These are phyloP conservation scores for Platyrinchus mystaceus DNA, from an alignment of 2,797 vertebrate species.

Conservation along the genomic window DNA sequence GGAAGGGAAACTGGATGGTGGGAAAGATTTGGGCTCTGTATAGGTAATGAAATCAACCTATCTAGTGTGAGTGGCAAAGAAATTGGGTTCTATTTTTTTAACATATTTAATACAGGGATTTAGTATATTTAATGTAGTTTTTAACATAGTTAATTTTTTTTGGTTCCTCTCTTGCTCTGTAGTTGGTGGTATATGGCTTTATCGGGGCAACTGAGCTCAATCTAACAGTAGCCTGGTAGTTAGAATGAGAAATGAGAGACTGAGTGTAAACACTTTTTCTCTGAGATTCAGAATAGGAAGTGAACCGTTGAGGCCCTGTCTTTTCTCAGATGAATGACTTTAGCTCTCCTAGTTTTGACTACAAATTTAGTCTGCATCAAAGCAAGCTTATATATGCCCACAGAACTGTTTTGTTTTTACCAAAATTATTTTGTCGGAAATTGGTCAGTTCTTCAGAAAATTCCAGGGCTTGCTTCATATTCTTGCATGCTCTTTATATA, in stretches of 20 bases:
- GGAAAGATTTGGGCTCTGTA: background rate
- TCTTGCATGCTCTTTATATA: background rate
- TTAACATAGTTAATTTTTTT: background rate
- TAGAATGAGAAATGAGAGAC: background rate
- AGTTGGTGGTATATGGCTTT: background rate
- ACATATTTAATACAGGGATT: background rate
- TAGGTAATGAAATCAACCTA: background rate
- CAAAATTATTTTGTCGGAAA: background rate
- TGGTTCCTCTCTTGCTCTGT: background rate
- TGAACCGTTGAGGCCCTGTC: background rate
- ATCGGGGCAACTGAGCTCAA: background rate
- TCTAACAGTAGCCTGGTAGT: background rate
- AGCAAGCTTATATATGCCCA: background rate
- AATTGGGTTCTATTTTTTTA: background rate
- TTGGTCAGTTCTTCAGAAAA: background rate
- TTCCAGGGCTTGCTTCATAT: background rate
- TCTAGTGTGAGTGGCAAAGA: background rate
- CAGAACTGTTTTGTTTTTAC: background rate
- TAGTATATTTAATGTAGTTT: background rate
- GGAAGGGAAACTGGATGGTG: background rate
- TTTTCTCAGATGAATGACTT: conserved; percentile 13
- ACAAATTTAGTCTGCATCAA: background rate
- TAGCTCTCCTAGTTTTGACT: background rate
- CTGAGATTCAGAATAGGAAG: conserved; percentile 14
- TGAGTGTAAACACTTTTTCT: background rate